Evolutionary conservation across 2,113 vertebrate genomes (phyloP).

Genomic region (Notarius lentiginosus): DNA sequence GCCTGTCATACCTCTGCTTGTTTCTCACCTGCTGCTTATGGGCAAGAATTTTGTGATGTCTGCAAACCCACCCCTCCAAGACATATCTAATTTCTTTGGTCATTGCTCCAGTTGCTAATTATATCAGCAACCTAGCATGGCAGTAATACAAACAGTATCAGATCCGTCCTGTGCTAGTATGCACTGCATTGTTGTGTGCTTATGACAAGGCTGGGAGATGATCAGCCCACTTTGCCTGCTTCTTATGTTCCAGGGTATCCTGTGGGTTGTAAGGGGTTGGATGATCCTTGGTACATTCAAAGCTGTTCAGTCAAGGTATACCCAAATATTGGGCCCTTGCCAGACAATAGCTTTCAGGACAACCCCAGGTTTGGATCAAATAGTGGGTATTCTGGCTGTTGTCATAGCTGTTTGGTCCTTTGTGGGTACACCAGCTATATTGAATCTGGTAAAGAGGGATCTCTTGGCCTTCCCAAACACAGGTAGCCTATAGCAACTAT

Average conservation of each 20-base stretch:
- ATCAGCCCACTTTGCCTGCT: not conserved
- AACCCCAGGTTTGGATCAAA: not conserved
- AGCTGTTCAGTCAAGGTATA: not conserved
- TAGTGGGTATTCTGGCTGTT: not conserved
- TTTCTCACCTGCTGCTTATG: too few species aligned
- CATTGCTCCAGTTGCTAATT: not conserved
- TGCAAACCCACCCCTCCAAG: too few species aligned
- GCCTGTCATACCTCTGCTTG: too few species aligned
- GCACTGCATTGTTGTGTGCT: not conserved
- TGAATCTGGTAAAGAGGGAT: not conserved
- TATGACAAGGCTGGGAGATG: not conserved
- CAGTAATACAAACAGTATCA: not conserved
- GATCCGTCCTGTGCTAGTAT: not conserved
- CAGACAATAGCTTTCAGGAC: not conserved
- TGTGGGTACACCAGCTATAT: not conserved
- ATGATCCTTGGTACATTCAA: not conserved
- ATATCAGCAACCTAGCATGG: not conserved
- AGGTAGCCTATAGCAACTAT: not conserved
- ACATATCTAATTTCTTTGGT: not conserved
- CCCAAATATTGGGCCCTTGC: not conserved
- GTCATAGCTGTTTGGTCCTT: not conserved
- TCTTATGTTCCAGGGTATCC: not conserved
- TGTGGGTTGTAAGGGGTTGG: not conserved
- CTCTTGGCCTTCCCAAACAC: not conserved
- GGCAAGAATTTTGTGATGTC: too few species aligned